Evolutionary conservation across 2,888 invertebrate species (phyloP).

Genomic region (Cheiracanthium punctorium): DNA sequence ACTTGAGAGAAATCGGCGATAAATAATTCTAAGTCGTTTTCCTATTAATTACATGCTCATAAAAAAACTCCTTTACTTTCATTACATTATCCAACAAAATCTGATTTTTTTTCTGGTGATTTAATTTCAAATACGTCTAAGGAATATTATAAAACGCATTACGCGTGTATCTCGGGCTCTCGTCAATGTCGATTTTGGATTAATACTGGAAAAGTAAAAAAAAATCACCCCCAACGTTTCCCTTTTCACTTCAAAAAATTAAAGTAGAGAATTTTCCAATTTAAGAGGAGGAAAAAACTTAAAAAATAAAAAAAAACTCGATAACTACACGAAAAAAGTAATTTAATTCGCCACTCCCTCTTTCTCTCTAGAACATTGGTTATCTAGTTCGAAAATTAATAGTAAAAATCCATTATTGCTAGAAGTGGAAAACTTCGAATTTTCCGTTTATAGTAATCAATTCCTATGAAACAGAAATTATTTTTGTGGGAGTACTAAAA

Average conservation of each 20-base stretch:
- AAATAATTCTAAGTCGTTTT: conserved; percentile 4
- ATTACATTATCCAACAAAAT: conserved; percentile 1
- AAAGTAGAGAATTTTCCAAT: conserved; percentile 8
- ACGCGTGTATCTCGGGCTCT: neutral
- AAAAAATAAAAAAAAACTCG: conserved; percentile 12
- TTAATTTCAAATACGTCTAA: conserved; percentile 12
- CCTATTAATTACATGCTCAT: neutral
- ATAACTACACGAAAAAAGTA: conserved; percentile 26
- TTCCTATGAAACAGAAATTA: conserved; percentile 60
- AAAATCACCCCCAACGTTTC: neutral
- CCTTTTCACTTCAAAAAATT: conserved; percentile 9
- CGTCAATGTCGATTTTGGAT: neutral
- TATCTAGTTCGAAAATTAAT: conserved; percentile 62
- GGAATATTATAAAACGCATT: conserved; percentile 6
- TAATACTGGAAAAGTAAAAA: neutral
- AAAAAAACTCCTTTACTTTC: conserved; percentile 13
- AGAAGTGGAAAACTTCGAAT: conserved; percentile 42
- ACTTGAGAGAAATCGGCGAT: neutral
- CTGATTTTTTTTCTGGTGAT: neutral
- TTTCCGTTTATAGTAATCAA: conserved; percentile 64
- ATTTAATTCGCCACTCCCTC: conserved; percentile 17
- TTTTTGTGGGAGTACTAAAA: neutral
- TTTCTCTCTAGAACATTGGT: conserved; percentile 34
- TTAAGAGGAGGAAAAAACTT: neutral
- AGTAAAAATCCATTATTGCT: conserved; percentile 68